These are phyloP conservation scores for Melangyna quadrimaculata DNA, from an alignment of 2,888 invertebrate species.

Conservation along the genomic window DNA sequence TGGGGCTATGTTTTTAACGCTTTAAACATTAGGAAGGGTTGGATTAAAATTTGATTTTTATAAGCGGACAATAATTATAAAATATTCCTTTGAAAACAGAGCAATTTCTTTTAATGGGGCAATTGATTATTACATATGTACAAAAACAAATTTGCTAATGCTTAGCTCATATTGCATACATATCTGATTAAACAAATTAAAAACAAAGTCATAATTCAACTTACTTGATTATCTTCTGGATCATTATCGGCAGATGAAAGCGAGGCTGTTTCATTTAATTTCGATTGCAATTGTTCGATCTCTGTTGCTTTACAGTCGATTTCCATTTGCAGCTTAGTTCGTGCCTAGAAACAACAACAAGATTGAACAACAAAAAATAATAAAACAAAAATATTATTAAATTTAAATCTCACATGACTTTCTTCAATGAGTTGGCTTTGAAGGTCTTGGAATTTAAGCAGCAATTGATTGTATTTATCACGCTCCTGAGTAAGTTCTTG, in stretches of 20 bases:
- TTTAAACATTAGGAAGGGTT: conserved; percentile 18
- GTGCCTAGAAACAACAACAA: conserved; percentile 76
- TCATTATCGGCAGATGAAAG: conserved; percentile 95
- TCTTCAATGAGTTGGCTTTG: conserved; percentile 93
- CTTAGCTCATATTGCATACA: neutral
- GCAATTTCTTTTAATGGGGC: conserved; percentile 16
- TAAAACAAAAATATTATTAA: neutral
- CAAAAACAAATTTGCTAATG: conserved; percentile 30
- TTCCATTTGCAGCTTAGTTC: conserved; percentile 95
- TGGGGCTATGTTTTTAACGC: neutral
- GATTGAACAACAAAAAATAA: neutral
- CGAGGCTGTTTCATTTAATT: conserved; percentile 94
- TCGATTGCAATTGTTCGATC: conserved; percentile 95
- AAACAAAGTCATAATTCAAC: conserved; percentile 22
- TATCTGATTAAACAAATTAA: neutral
- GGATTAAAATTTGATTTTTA: conserved; percentile 18
- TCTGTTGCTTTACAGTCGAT: conserved; percentile 98
- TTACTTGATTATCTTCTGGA: conserved; percentile 85
- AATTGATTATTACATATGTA: conserved; percentile 43
- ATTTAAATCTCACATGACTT: conserved; percentile 83
- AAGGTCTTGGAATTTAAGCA: conserved; percentile 91
- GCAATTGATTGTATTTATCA: conserved; percentile 95
- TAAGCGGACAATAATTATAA: conserved; percentile 36
- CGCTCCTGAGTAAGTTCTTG: conserved; percentile 96
- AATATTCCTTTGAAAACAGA: conserved; percentile 15